Conservation (phyloP, 2,113 vertebrate species). For the Sphaerodactylus townsendi region DNA sequence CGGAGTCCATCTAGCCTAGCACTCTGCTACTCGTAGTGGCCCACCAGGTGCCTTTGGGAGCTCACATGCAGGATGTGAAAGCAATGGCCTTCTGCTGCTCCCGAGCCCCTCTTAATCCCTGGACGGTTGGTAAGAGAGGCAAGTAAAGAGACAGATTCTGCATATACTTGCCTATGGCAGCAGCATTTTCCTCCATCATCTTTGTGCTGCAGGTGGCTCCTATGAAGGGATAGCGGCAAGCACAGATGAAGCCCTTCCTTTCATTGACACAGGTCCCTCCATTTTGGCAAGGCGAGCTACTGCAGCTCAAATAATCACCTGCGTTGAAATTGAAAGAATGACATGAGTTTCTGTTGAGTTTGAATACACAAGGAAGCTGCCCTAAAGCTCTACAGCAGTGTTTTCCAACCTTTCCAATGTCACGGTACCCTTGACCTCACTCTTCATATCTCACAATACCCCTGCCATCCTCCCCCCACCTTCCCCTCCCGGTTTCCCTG, state of each 20-base stretch:
- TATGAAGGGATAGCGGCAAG: slow-evolving; percentile 80
- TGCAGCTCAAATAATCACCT: slow-evolving; percentile 67
- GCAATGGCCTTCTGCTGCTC: too few species aligned
- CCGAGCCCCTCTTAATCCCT: too few species aligned
- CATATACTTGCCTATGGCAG: slow-evolving; percentile 66
- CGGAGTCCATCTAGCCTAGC: too few species aligned
- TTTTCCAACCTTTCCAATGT: too few species aligned
- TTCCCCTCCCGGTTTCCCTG: too few species aligned
- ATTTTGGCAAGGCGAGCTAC: slow-evolving; percentile 71
- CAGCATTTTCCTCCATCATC: slow-evolving; percentile 62
- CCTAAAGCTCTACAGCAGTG: background rate
- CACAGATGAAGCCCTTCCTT: slow-evolving; percentile 66
- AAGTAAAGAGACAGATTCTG: background rate
- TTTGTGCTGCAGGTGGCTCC: slow-evolving; percentile 75
- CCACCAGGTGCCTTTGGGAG: too few species aligned
- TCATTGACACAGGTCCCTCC: slow-evolving; percentile 79
- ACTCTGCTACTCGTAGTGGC: too few species aligned
- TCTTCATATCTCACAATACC: too few species aligned
- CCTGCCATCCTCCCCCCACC: too few species aligned
- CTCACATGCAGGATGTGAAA: too few species aligned
- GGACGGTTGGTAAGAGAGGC: background rate
- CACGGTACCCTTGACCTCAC: too few species aligned
- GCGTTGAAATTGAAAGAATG: slow-evolving; percentile 12
- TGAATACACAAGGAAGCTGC: too few species aligned
- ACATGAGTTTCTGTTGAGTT: background rate